phyloP scores from a whole-genome alignment of 1,140 invertebrate genomes.

The Hylyphantes graminicola region DNA sequence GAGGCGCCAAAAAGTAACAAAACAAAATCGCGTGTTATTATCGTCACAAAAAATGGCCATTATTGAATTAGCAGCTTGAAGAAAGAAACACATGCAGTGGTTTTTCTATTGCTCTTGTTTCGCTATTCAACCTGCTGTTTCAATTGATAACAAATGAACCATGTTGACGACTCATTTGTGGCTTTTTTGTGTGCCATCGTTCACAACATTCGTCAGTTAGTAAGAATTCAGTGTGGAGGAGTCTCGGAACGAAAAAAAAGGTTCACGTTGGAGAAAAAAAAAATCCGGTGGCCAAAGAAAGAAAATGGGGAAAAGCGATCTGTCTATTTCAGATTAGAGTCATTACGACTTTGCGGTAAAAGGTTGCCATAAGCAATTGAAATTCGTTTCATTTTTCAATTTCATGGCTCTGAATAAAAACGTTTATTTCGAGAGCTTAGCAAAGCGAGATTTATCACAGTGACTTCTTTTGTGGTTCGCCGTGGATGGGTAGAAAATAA shows the following conservation, averaged over 20 bases:
- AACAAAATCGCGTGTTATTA: slow-evolving; percentile 30
- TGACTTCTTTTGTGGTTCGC: slow-evolving; percentile 55
- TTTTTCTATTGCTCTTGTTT: too few species aligned
- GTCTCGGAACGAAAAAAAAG: slow-evolving; percentile 13
- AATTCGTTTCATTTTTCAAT: slow-evolving; percentile 57
- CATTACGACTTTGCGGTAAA: slow-evolving; percentile 21
- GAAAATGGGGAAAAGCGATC: slow-evolving; percentile 1
- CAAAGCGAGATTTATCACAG: slow-evolving; percentile 50
- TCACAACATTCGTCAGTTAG: slow-evolving; percentile 39
- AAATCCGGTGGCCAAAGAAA: neutral
- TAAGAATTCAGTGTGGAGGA: slow-evolving; percentile 12
- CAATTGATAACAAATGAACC: slow-evolving; percentile 58
- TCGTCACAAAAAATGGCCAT: slow-evolving; percentile 45
- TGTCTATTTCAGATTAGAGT: slow-evolving; percentile 56
- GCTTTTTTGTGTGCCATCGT: neutral
- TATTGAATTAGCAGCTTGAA: too few species aligned
- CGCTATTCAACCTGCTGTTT: too few species aligned
- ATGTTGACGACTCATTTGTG: slow-evolving; percentile 46
- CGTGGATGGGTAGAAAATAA: slow-evolving; percentile 18
- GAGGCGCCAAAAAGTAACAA: neutral
- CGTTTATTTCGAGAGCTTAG: slow-evolving; percentile 39
- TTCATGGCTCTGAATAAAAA: slow-evolving; percentile 57
- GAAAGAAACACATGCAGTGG: too few species aligned
- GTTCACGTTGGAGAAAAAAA: neutral
- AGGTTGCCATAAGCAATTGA: slow-evolving; percentile 40